Evolutionary conservation across 2,888 invertebrate species (phyloP), one percentile per base, ranked within the genome.

Genomic region (Orthosia gothica): DNA sequence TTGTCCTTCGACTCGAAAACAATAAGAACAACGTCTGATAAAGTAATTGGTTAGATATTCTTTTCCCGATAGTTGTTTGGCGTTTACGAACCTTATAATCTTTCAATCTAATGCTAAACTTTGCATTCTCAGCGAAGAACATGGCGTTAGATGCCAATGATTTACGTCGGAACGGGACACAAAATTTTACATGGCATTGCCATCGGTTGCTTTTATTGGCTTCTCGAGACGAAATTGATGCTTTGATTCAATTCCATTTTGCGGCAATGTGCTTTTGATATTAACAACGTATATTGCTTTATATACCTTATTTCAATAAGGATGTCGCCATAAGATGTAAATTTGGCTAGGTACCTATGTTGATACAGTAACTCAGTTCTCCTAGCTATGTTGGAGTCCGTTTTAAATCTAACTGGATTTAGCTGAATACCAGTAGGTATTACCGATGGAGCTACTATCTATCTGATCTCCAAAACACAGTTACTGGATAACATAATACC

Each of bases 201-300:
- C 50, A 32, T 45, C 57, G 11, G 40, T 54, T 58, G 73, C 75
- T 75, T 59, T 79, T 75, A 75, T 70, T 73, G 80, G 74, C 74
- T 79, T 61, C 74, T 54, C 49, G 40, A 61, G 40, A n/a, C 54
- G 20, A 80, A 80, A 80, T 76, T 73, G 54, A 76, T 80, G 49
- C 54, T 50, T 40, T 61, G 61, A 75, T 75, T 79, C 26, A 61
- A 75, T 75, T 79, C 9, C 1, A 45, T 12, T 47, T 40, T 54
- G 18, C 23, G 47, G 47, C 59, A 40, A 59, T 26, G 15, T 23
- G n/a, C 20, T 26, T 70, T 50, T 50, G 49, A 15, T 57, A 57
- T 26, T 18, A 13, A 45, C 49, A 40, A 50, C 20, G 26, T 13
- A 45, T 45, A 45, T 9, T 18, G 3, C 20, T 57, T 11, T 15